Conservation (phyloP, 2,888 invertebrate species). For the Cantharis lateralis region DNA sequence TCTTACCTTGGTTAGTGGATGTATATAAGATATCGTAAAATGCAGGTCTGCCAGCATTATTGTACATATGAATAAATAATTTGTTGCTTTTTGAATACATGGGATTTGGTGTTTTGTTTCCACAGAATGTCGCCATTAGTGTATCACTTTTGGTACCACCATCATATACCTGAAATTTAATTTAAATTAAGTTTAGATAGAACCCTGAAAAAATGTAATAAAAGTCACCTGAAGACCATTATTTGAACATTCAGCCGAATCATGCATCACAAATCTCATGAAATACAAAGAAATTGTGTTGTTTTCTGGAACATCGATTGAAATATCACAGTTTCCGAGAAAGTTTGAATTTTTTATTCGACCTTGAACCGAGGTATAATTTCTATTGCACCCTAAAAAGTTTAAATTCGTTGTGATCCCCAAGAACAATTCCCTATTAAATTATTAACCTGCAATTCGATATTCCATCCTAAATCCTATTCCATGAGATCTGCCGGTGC, state of each 20-base stretch:
- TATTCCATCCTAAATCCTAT: slow-evolving; percentile 72
- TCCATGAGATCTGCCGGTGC: slow-evolving; percentile 50
- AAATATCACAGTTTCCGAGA: slow-evolving; percentile 63
- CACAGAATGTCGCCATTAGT: slow-evolving; percentile 60
- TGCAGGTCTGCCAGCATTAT: background rate
- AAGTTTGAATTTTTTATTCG: slow-evolving; percentile 61
- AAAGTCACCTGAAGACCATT: slow-evolving; percentile 52
- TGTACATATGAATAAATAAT: slow-evolving; percentile 47
- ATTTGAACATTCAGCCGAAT: slow-evolving; percentile 52
- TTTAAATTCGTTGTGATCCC: background rate
- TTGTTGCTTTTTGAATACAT: slow-evolving; percentile 73
- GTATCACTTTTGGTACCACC: slow-evolving; percentile 46
- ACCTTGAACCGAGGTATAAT: slow-evolving; percentile 73
- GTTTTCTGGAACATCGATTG: slow-evolving; percentile 69
- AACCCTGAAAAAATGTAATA: background rate
- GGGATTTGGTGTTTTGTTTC: slow-evolving; percentile 60
- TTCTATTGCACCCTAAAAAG: slow-evolving; percentile 67
- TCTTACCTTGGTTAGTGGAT: background rate
- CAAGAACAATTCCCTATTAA: too few relatives aligned
- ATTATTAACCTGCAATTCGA: slow-evolving; percentile 55
- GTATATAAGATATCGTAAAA: background rate
- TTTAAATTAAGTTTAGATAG: background rate
- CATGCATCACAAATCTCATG: slow-evolving; percentile 54
- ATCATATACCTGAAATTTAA: slow-evolving; percentile 59
- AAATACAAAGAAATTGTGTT: slow-evolving; percentile 76